phyloP scores from a whole-genome alignment of 35 echinoderm and acorn worm species.

The Diadema setosum region DNA sequence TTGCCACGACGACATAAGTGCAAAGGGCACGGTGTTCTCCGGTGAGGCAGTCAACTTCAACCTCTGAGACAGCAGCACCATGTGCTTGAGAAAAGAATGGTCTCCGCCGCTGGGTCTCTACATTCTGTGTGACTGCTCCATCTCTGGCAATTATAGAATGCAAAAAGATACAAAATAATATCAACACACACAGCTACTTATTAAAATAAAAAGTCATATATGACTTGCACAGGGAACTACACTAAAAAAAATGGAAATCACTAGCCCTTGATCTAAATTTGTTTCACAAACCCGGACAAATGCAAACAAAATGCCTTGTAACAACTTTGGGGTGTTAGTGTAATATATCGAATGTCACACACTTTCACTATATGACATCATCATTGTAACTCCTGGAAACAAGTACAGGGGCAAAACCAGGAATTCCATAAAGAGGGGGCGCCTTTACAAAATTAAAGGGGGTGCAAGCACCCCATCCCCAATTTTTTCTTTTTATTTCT shows the following conservation, averaged over 20 bases:
- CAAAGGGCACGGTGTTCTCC: conserved; percentile 51
- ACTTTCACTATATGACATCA: too few relatives aligned
- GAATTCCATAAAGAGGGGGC: too few relatives aligned
- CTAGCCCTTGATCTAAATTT: not conserved
- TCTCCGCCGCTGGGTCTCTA: not conserved
- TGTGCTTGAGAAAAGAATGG: conserved; percentile 19
- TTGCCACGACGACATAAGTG: conserved; percentile 48
- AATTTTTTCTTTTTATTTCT: too few relatives aligned
- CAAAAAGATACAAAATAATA: not conserved
- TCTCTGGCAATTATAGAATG: not conserved
- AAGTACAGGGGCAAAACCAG: too few relatives aligned
- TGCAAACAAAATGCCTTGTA: too few relatives aligned
- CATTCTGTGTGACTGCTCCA: not conserved
- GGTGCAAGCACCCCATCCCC: too few relatives aligned
- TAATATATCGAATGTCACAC: too few relatives aligned
- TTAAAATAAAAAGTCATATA: not conserved
- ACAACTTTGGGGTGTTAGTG: too few relatives aligned
- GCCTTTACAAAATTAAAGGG: too few relatives aligned
- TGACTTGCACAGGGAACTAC: not conserved
- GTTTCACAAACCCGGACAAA: not conserved
- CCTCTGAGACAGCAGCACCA: conserved; percentile 28
- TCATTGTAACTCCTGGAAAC: too few relatives aligned
- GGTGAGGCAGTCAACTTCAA: conserved; percentile 65
- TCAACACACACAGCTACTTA: not conserved
- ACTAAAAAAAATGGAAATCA: not conserved